Base-by-base conservation (phyloP, 2,113 vertebrate species). In the Xenopus laevis region DNA sequence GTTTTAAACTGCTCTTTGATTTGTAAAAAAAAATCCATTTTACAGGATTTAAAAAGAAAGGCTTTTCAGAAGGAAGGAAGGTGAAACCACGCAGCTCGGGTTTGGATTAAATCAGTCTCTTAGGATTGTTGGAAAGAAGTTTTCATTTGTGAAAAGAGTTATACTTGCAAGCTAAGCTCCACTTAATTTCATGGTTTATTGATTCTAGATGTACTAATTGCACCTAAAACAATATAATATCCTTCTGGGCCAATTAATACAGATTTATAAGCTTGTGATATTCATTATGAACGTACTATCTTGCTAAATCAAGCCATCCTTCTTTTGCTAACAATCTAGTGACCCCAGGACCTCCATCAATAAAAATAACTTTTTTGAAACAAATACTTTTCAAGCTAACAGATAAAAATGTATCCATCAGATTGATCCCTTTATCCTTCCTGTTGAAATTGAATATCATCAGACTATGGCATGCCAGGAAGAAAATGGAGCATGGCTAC, bases 101-200 rank as follows among this genome's bases (percentile, higher is more conserved):
- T 47, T 59, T 74, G 21, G 23, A 74, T 46, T 67, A 74, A 68
- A 67, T 65, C 53, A 67, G 72, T 67, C 72, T 74, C 72, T 18
- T 50, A 67, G 72, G 72, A 74, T 60, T 57, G 21, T 45, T 60
- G 45, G 44, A 46, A 74, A 74, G 57, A 65, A 66, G 9, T 64
- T 68, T n/a, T 74, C 44, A 66, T 74, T 74, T 74, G 64, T 44
- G 46, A 66, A 57, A 53, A 13, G 15, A 66, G 63, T 53, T 74
- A 44, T 20, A 65, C 53, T 50, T 30, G 71, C 63, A 50, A 67
- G 64, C 60, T 60, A 64, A 74, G 55, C 72, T 74, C 52, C 20
- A 65, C 44, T 59, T 64, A 65, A 74, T 68, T 68, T 67, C 33
- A 74, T 74, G 71, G 63, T 74, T 74, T 74, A 74, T 66, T 40